Evolutionary conservation across 2,113 vertebrate species (phyloP).

Genomic region (Ovis canadensis): DNA sequence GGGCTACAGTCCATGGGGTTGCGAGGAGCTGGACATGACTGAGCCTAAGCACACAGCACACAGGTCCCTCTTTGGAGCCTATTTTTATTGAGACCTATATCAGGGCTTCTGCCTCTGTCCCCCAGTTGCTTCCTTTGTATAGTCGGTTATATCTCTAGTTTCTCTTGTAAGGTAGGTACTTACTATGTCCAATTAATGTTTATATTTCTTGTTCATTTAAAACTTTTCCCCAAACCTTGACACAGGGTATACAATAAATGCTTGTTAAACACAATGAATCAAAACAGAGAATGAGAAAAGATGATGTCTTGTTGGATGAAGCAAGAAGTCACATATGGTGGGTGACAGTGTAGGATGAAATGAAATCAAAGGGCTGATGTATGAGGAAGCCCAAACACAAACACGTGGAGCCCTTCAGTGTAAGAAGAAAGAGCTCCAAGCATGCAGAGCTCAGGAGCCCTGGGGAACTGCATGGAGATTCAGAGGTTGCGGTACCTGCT

Average conservation of each 20-base stretch:
- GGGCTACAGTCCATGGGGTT: not conserved
- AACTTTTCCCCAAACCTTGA: not conserved
- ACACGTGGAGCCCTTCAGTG: not conserved
- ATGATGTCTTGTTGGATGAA: not conserved
- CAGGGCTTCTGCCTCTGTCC: not conserved
- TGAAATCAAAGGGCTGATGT: not conserved
- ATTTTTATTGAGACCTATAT: not conserved
- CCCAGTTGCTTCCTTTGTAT: not conserved
- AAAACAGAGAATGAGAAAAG: not conserved
- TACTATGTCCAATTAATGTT: not conserved
- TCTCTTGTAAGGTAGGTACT: not conserved
- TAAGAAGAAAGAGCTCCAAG: not conserved
- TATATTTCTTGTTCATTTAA: not conserved
- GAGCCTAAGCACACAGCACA: not conserved
- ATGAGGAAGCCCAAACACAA: not conserved
- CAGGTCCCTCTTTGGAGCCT: not conserved
- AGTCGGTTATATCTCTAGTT: not conserved
- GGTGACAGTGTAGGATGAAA: not conserved
- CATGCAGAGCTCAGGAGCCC: not conserved
- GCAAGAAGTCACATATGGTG: not conserved
- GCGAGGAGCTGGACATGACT: not conserved
- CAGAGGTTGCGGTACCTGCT: not conserved
- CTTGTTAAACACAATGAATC: not conserved
- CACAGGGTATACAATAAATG: not conserved
- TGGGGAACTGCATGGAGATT: not conserved